Evolutionary conservation across 1,140 invertebrate species (phyloP), one percentile per base, ranked within the genome.

Genomic region (Stenopsyche tienmushanensis): DNA sequence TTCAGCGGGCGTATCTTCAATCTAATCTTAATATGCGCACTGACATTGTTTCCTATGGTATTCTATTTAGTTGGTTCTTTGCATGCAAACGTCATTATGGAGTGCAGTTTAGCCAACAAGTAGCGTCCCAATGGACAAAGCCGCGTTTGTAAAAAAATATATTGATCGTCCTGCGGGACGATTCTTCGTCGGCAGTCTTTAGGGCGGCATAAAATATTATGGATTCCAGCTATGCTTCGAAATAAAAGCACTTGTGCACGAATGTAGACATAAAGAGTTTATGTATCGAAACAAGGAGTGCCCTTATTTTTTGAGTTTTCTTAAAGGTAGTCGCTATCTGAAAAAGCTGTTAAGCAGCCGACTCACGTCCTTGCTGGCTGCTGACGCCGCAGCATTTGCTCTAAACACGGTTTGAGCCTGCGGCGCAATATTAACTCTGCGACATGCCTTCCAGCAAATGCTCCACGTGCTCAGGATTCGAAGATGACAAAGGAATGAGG

Each of bases 401-500:
- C 47, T 18, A 49, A 15, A 21, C 15, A 15, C 21, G 47, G 52
- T 15, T 13, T 10, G 49, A 24, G 49, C 13, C 49, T 23, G 52
- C 54, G 21, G 29, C 5, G 29, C 29, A 34, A 47, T 47, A 47
- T 47, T 47, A 47, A 47, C 44, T 18, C 8, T 13, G 10, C 3
- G 44, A 47, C 44, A 47, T 47, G 44, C 44, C 44, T n/a, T 20
- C 5, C 5, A 15, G 44, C 44, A 15, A 20, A 47, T 45, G 42
- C 41, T 34, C 41, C 44, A 24, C 57, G 42, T 60, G 57, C 57
- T 26, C 57, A 15, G 57, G 57, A 60, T 60, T 60, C 42, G 57
- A 13, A 44, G 57, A 47, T 60, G 57, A 60, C 57, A 60, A 60
- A 13, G 57, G 57, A 42, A 60, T 60, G 42, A 34, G 41, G 23